Base-by-base conservation (phyloP, 30 jellyfish, hydroid and myxozoan species). In the Rhopilema esculentum region DNA sequence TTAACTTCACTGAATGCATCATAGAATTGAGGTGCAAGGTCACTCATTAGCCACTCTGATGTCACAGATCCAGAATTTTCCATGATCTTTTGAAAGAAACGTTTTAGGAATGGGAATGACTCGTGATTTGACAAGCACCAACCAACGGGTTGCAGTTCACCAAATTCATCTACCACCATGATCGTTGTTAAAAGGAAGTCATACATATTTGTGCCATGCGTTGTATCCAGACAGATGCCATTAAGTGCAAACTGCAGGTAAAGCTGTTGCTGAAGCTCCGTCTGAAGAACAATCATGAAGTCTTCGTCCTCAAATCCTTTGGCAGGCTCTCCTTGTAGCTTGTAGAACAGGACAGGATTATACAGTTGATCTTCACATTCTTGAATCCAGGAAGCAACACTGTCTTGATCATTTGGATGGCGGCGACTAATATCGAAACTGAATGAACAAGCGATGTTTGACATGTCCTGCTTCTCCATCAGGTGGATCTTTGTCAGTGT, bases 11-110 rank as follows among this genome's bases (percentile, higher is more conserved):
- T n/a, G 30, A 88, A 88, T 66, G 96, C 77, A n/a, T 84, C 93
- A 61, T 33, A 84, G 71, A 84, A 75, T 53, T 70, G 93, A 1
- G 96, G 86, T 9, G 96, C 96, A 6, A 77, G 27, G 6, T 88
- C 96, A 19, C 67, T 50, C 96, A 79, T 88, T 66, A 88, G 53
- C 97, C 93, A 80, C 62, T 33, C 49, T 30, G 91, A 92, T 17
- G 73, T 49, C 66, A 86, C 32, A 33, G 23, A 12, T 72, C 91
- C 95, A 28, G 84, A 17, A 28, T 78, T 64, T 31, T 21, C 77
- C 67, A 49, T 76, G 66, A 86, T 27, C 27, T 62, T 24, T 28
- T 64, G 26, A 61, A 61, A 86, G 78, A 86, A 86, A 17, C 64
- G 7, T 64, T 62, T 62, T 23, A 86, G 23, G 50, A 66, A 63